Percentiles rank a stretch among this genome's conserved stretches.
Evolutionary conservation across 2,797 vertebrate species (phyloP).

Genomic region (Hozukius guyotensis): DNA sequence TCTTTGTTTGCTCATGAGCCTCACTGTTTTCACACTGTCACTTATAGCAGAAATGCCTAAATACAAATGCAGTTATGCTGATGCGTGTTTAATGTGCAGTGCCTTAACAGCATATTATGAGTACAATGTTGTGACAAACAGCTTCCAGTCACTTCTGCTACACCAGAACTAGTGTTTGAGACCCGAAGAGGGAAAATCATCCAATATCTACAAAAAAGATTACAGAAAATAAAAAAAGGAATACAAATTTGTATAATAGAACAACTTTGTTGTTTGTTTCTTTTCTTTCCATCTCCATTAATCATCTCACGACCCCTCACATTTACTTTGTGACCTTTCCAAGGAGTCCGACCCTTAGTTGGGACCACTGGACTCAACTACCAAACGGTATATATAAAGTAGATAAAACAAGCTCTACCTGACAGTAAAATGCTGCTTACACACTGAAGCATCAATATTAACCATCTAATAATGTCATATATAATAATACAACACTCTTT

Average conservation of each 20-base stretch:
- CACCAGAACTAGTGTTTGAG: neutral
- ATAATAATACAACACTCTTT: neutral
- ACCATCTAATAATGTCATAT: neutral
- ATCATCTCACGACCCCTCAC: neutral
- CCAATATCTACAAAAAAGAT: neutral
- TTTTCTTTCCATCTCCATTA: neutral
- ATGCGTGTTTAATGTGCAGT: neutral
- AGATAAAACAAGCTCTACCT: neutral
- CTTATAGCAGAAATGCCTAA: neutral
- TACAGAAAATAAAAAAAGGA: neutral
- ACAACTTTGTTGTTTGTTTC: neutral
- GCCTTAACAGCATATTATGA: conserved; percentile 17
- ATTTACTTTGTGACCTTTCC: neutral
- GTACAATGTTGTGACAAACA: conserved; percentile 47
- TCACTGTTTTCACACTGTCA: neutral
- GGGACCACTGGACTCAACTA: neutral
- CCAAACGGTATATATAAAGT: neutral
- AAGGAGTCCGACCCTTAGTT: neutral
- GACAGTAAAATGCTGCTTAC: neutral
- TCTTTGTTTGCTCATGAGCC: neutral
- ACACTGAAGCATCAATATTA: neutral
- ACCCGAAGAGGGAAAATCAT: neutral
- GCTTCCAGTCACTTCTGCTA: neutral
- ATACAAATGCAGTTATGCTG: neutral
- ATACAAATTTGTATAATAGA: neutral